A percentile compares a stretch with the other conserved stretches of the same genome.
phyloP scores from a whole-genome alignment of 30 jellyfish, hydroid and myxozoan genomes.

The Hydractinia symbiolongicarpus region DNA sequence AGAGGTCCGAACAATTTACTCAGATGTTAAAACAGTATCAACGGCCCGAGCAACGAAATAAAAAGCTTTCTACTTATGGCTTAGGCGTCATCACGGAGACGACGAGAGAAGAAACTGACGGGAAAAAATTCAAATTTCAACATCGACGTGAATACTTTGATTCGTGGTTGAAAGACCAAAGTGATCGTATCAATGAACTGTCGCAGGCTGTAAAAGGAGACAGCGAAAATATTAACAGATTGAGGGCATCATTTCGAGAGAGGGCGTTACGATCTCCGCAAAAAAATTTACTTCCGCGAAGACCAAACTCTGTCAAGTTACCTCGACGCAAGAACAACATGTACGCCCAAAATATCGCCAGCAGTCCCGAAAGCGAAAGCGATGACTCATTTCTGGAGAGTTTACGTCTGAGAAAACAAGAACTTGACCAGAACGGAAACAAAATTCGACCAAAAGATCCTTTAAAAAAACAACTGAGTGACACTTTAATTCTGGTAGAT shows the following conservation, averaged over 20 bases:
- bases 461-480: conserved; percentile 22
- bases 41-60: background rate
- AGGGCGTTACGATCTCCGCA: conserved; percentile 5
- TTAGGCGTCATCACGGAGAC: conserved; percentile 15
- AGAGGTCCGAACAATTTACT: conserved; percentile 12
- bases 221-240: conserved; percentile 29
- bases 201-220: conserved; percentile 71
- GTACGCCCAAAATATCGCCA: background rate
- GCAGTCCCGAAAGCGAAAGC: conserved; percentile 5
- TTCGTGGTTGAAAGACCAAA: conserved; percentile 74
- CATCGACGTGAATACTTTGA: conserved; percentile 51
- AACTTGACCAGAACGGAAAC: conserved; percentile 19
- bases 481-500: conserved; percentile 18
- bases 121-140: background rate
- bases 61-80: conserved; percentile 15
- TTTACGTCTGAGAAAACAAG: background rate
- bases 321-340: conserved; percentile 22
- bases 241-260: conserved; percentile 23
- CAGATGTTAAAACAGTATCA: conserved; percentile 15
- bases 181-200: conserved; percentile 56
- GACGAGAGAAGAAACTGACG: conserved; percentile 5
- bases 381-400: background rate
- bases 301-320: conserved; percentile 12
- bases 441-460: background rate
- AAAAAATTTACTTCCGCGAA: conserved; percentile 10